Percentiles rank a stretch among this genome's conserved stretches.
Conservation (phyloP, 2,888 invertebrate species). For the Calephelis perditalis region DNA sequence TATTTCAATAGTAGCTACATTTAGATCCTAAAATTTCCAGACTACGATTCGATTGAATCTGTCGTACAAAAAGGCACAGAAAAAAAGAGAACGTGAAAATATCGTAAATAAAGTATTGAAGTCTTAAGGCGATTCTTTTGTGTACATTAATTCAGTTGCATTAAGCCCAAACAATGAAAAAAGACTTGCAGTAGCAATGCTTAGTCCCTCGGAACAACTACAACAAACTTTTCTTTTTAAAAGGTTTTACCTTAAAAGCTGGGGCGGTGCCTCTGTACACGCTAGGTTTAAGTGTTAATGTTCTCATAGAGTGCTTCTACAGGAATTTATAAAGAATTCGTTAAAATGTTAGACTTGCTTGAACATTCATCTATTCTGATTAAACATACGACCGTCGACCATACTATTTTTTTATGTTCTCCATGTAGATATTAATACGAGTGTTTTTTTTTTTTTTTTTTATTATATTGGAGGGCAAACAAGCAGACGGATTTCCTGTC, state of each 20-base stretch:
- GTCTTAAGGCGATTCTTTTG: constrained; percentile 5
- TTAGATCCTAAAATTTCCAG: too few species aligned
- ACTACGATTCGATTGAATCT: too few species aligned
- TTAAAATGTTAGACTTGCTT: neutral
- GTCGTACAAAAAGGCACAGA: neutral
- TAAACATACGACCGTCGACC: neutral
- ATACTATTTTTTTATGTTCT: neutral
- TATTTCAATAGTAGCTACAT: too few species aligned
- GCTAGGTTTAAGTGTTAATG: constrained; percentile 13
- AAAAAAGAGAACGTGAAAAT: too few species aligned
- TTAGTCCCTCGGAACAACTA: constrained; percentile 5
- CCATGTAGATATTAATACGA: too few species aligned
- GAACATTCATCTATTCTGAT: neutral
- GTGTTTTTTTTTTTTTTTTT: too few species aligned
- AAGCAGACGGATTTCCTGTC: neutral
- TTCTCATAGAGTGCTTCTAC: constrained; percentile 12
- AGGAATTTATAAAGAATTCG: constrained; percentile 6
- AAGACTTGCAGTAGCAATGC: constrained; percentile 8
- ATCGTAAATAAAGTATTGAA: too few species aligned
- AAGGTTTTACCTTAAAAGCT: constrained; percentile 30
- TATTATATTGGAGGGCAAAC: too few species aligned
- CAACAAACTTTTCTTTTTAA: constrained; percentile 26
- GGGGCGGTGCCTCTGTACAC: constrained; percentile 22
- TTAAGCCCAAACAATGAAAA: constrained; percentile 9
- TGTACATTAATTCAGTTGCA: constrained; percentile 10